phyloP scores from a whole-genome alignment of 2,113 vertebrate species.

The Gobio gobio region DNA sequence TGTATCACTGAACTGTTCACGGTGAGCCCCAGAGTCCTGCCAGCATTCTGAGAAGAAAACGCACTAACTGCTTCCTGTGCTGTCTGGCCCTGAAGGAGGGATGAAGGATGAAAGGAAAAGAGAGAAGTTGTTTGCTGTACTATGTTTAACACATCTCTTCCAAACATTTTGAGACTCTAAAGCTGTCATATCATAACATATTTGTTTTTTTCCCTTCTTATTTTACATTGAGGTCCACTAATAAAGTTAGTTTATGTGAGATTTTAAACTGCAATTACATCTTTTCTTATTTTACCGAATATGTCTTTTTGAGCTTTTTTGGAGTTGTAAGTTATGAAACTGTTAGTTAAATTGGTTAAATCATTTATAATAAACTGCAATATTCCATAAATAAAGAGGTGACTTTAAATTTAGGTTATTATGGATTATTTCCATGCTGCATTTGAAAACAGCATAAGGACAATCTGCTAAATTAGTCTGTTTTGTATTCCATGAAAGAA shows the following conservation, averaged over 20 bases:
- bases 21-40: background rate
- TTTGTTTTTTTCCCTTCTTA: background rate
- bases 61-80: background rate
- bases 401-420: no score
- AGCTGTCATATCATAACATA: background rate
- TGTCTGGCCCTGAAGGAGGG: conserved; percentile 4
- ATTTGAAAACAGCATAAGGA: no score
- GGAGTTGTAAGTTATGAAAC: background rate
- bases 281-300: background rate
- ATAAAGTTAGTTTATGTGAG: background rate
- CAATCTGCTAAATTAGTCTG: no score
- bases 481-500: no score
- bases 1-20: conserved; percentile 4
- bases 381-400: no score
- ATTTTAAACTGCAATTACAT: background rate
- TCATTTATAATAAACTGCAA: no score
- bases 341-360: no score
- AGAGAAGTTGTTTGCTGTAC: conserved; percentile 22
- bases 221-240: background rate
- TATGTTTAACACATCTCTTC: background rate
- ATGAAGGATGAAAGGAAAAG: conserved; percentile 9
- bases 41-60: conserved; percentile 8
- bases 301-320: no score
- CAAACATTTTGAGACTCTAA: background rate
- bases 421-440: no score